Base-by-base conservation (phyloP, 1,140 invertebrate species). In the Zaprionus gabonicus region DNA sequence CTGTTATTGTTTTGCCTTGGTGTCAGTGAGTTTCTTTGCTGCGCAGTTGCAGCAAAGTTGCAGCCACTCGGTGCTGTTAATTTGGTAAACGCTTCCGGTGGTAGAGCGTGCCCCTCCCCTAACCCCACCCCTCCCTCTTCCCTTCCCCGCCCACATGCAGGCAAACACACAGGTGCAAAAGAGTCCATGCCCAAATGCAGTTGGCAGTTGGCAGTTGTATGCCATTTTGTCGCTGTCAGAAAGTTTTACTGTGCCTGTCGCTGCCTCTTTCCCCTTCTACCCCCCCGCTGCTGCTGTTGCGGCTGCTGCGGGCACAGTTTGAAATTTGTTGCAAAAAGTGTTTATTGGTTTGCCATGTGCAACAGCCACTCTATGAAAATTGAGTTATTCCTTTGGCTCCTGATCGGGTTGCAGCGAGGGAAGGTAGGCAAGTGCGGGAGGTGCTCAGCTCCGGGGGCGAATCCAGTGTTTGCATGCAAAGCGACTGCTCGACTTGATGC, bases 321-420 rank as follows among this genome's bases (percentile, higher is more conserved):
- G 75, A 71, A 80, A 88, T 84, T 87, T 87, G 84, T 87, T 88
- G 74, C 76, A 88, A 88, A 88, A 87, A 87, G 84, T 88, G 84
- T 87, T 87, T 87, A 87, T 87, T 84, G 84, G 84, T 88, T 79
- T 73, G 71, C 81, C 71, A 72, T 68, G 77, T 68, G 80, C 79
- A 69, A 75, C 58, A 70, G 68, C 73, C 78, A 81, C 85, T 88
- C 84, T 71, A 81, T 88, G 84, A 84, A 87, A 87, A 87, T 87
- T 87, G 81, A 87, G 84, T 88, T 87, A 84, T 88, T 84, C 57
- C 71, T 38, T 73, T 60, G 51, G 77, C 59, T 71, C 49, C 56
- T 53, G 53, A 23, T 51, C 46, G 23, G 46, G 20, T 25, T 46
- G 5, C 41, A 13, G 36, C 36, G 13, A 12, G 34, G 12, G 12